These are phyloP conservation scores for Chloroceryle aenea DNA, from an alignment of 2,113 vertebrate genomes.

Conservation along the genomic window DNA sequence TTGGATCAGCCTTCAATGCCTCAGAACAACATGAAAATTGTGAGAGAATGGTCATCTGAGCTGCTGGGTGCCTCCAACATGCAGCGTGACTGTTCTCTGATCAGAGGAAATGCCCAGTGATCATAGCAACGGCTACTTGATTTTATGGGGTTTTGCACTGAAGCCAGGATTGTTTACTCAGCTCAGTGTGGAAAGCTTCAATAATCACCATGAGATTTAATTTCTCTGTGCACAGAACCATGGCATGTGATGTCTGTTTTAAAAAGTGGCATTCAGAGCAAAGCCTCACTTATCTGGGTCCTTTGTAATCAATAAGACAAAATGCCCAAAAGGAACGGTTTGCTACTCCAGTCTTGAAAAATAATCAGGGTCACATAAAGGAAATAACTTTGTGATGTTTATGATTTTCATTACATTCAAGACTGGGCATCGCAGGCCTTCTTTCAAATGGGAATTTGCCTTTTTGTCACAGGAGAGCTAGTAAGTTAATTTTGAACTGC, in stretches of 20 bases:
- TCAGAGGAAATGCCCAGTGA: not conserved
- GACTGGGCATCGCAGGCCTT: not conserved
- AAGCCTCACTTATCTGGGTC: not conserved
- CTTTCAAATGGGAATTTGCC: not conserved
- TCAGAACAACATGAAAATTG: not conserved
- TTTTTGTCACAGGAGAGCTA: not conserved
- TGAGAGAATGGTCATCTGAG: not conserved
- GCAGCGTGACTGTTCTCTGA: not conserved
- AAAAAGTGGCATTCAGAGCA: not conserved
- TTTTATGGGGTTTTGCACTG: not conserved
- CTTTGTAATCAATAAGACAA: not conserved
- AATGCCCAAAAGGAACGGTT: not conserved
- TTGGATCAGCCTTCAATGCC: not conserved
- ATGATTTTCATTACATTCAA: not conserved
- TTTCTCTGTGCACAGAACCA: constrained; percentile 9
- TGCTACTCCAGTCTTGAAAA: not conserved
- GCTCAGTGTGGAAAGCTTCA: not conserved
- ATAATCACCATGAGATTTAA: constrained; percentile 26
- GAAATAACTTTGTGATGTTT: not conserved
- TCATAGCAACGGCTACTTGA: not conserved
- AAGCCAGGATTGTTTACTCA: not conserved
- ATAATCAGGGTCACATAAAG: not conserved
- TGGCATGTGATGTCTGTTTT: not conserved
- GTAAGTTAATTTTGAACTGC: not conserved
- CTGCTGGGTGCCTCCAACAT: not conserved